Base-by-base conservation (phyloP, 2,797 vertebrate genomes). In the Melanotaenia maccullochi region DNA sequence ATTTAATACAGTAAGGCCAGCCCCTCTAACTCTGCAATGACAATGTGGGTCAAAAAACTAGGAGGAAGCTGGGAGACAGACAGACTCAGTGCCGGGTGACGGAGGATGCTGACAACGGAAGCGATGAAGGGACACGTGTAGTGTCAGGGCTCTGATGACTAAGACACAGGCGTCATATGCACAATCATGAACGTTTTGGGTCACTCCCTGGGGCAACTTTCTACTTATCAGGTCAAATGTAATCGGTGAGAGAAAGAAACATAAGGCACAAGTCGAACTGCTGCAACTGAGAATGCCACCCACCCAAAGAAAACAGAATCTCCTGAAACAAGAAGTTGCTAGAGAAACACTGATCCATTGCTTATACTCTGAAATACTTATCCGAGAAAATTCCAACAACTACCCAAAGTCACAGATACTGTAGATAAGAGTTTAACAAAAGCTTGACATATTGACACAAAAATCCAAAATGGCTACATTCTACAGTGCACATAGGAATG, bases 221-320 rank as follows among this genome's bases (percentile, higher is more conserved):
- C 73, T 89, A 78, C 82, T 89, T 69, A 73, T 87, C 62, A 54
- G 76, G 76, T 94, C 81, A 90, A 93, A 93, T 90, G 86, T 88
- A 87, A 92, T 90, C 90, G 85, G 87, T 92, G 88, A 88, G 79
- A 90, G 82, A 94, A 93, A 93, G 82, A 93, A 95, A 94, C 92
- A 92, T 95, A 95, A 95, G 95, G 95, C 95, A 95, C 94, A 91
- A 93, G 90, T 90, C 91, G 83, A 92, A 91, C 87, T 79, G 88
- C 89, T 91, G 88, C 77, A 88, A 90, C 83, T 77, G 83, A 87
- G 83, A 88, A 89, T 79, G 76, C 81, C 80, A 83, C 67, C 81
- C 60, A 59, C 63, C 82, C 49, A 73, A 87, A 79, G 70, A 77
- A 84, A 81, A 82, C 66, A 60, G 68, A 87, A 75, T 69, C 80